phyloP scores from a whole-genome alignment of 2,113 vertebrate genomes.

The Urocitellus parryii region DNA sequence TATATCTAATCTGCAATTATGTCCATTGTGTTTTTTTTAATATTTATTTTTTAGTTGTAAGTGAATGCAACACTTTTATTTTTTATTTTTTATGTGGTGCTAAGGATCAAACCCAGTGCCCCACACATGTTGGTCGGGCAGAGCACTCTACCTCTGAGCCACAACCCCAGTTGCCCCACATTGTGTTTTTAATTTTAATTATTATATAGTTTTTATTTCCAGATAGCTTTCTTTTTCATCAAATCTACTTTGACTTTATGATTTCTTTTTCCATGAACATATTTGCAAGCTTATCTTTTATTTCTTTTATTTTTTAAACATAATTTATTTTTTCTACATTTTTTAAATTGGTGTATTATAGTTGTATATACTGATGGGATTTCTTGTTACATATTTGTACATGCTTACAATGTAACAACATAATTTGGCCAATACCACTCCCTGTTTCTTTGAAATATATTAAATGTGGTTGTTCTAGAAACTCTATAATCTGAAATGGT shows the following conservation, averaged over 20 bases:
- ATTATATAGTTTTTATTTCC: slow-evolving; percentile 41
- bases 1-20: slow-evolving; percentile 56
- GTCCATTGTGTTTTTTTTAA: not conserved
- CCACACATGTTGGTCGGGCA: too few species aligned
- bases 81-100: too few species aligned
- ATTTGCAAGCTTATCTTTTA: slow-evolving; percentile 53
- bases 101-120: too few species aligned
- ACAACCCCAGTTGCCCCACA: too few species aligned
- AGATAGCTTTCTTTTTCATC: not conserved
- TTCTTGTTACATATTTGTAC: too few species aligned
- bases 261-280: slow-evolving; percentile 53
- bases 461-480: slow-evolving; percentile 45
- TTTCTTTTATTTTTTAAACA: not conserved
- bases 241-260: not conserved
- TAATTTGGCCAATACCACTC: too few species aligned
- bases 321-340: too few species aligned
- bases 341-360: too few species aligned
- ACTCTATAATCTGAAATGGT: slow-evolving; percentile 18
- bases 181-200: slow-evolving; percentile 43
- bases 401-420: too few species aligned
- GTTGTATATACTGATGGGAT: too few species aligned
- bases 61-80: too few species aligned
- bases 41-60: not conserved
- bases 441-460: slow-evolving; percentile 55
- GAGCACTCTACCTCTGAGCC: too few species aligned